Evolutionary conservation across 2,888 invertebrate species (phyloP), one percentile per base, ranked within the genome.

Genomic region (Shargacucullia verbasci): DNA sequence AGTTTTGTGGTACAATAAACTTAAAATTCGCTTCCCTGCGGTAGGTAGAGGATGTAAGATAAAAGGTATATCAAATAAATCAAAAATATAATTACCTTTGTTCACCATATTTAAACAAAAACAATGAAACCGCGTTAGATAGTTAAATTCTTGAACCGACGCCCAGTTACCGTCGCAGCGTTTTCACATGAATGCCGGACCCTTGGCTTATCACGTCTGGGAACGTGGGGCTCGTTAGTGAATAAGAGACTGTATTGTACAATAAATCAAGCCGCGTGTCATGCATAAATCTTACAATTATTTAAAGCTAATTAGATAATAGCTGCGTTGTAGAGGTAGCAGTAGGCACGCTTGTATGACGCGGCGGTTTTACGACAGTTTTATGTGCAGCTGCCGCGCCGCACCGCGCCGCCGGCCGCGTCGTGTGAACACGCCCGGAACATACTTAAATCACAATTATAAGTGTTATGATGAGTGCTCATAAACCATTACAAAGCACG

Each of bases 251-350:
- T 40, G 27, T 15, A 27, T 47, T 14, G 12, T 13, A 43, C 55
- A 14, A 54, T 73, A 65, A 75, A 70, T 75, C 75, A 75, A 54
- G 46, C 29, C 11, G 48, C 59, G 15, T 58, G 75, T 70, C 53
- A 48, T 25, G 35, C 62, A 41, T 49, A 65, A 62, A 61, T 59
- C 55, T 58, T 49, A 58, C 50, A 66, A 56, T 66, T 55, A 63
- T 59, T 54, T 66, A 62, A 74, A 72, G 66, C 70, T 45, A 33
- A 44, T 44, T 14, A 48, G 35, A 52, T 44, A 59, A 38, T 40
- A 61, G 46, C 7, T 7, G 37, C 44, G 12, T 25, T 14, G 14
- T 8, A 33, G 20, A 20, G 2, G 2, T 29, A 9, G 29, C 7
- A 29, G 27, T 11, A 5, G 10, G 34, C 3, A n/a, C 13, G 14